Evolutionary conservation across 2,797 vertebrate genomes (phyloP), one percentile per base, ranked within the genome.

Genomic region (Bucorvus abyssinicus): DNA sequence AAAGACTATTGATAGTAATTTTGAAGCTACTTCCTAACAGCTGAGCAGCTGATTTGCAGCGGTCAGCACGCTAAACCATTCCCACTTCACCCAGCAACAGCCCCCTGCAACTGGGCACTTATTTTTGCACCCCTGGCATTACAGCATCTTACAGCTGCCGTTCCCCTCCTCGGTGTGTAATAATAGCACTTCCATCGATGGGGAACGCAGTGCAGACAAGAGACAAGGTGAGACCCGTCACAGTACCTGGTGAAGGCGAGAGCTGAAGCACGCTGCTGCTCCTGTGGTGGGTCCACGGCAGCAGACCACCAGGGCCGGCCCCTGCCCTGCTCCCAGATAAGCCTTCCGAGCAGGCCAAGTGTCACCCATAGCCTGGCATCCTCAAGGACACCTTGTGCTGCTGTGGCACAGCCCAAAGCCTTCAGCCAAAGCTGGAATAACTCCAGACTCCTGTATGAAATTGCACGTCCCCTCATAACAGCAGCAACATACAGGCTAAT

Each of bases 51-150:
- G 55, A 81, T 30, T 18, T 45, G 42, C 83, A 90, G 61, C 45
- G 44, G 75, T 18, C 77, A 68, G 36, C 55, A 38, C 6, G 40
- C 47, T 55, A 68, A 87, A 40, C 24, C 52, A 55, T 57, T 73
- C 52, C 71, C 45, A 59, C 47, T 86, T 84, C 61, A 73, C 44
- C 42, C 59, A 36, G 61, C 89, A 82, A 64, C 50, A 60, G 45
- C 55, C 68, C 56, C 63, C 42, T 74, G 71, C 7, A 27, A 60
- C n/a, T 70, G 38, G 24, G 36, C 34, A 55, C 26, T 81, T 89
- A 75, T 50, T 82, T 94, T 49, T 90, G 87, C 81, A 82, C 14
- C n/a, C 79, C 74, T 79, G 75, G 52, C 87, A 78, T 92, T 75
- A 59, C 79, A 53, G 70, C 19, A 49, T 56, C 84, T 79, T 68